Conservation (phyloP, 2,888 invertebrate species). For the Hedya salicella region DNA sequence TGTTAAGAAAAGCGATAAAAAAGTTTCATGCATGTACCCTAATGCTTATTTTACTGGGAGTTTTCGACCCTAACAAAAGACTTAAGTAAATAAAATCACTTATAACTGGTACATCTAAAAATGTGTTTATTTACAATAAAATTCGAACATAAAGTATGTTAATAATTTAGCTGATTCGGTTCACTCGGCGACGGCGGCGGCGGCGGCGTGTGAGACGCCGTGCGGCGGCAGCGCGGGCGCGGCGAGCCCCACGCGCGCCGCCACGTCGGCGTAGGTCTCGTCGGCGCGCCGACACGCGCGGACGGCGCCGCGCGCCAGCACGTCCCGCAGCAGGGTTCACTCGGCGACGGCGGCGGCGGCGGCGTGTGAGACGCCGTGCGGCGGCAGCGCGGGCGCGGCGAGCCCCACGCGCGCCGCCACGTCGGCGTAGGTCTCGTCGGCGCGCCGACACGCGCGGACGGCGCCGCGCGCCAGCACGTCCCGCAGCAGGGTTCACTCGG, state of each 20-base stretch:
- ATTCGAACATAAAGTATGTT: background rate
- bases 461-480: constrained; percentile 87
- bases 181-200: constrained; percentile 1
- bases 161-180: background rate
- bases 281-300: constrained; percentile 87
- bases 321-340: constrained; percentile 79
- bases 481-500: constrained; percentile 75
- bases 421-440: constrained; percentile 86
- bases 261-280: constrained; percentile 87
- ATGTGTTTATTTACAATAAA: constrained; percentile 30
- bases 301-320: constrained; percentile 87
- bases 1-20: too few species aligned
- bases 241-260: constrained; percentile 84
- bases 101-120: background rate
- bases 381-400: constrained; percentile 48
- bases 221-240: constrained; percentile 41
- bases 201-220: constrained; percentile 9
- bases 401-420: constrained; percentile 87
- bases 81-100: background rate
- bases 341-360: constrained; percentile 12
- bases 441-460: constrained; percentile 86
- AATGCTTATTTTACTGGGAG: too few species aligned
- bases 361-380: constrained; percentile 12
- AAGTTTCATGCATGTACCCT: too few species aligned
- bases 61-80: too few species aligned